phyloP scores from a whole-genome alignment of 2,113 vertebrate genomes.

The Neodontobutis hainanensis region DNA sequence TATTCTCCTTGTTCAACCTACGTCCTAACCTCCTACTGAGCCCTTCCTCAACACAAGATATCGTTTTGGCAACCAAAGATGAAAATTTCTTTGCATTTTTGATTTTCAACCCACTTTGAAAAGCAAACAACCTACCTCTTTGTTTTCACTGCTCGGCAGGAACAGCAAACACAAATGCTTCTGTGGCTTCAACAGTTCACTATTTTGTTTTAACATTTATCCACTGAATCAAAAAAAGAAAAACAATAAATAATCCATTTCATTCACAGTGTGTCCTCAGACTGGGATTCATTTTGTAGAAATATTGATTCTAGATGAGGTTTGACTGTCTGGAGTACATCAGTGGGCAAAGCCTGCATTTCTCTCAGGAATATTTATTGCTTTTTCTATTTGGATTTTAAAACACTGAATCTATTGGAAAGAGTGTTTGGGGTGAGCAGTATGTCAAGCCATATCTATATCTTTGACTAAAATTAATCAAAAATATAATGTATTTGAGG shows the following conservation, averaged over 20 bases:
- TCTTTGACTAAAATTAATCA: not conserved
- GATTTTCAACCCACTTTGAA: not conserved
- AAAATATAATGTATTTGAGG: not conserved
- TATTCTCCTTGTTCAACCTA: constrained; percentile 30
- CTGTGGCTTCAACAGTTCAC: constrained; percentile 1
- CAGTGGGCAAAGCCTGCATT: not conserved
- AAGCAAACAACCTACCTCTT: constrained; percentile 6
- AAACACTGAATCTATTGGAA: not conserved
- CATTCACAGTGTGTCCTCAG: not conserved
- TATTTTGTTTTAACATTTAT: constrained; percentile 8
- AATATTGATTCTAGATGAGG: not conserved
- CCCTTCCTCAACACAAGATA: constrained; percentile 12
- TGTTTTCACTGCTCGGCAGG: constrained; percentile 2
- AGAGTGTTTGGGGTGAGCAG: not conserved
- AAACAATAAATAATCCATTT: constrained; percentile 4
- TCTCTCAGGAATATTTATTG: not conserved
- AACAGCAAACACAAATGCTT: not conserved
- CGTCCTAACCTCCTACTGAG: constrained; percentile 20
- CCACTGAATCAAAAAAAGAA: constrained; percentile 1
- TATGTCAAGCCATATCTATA: not conserved
- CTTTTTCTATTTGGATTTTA: constrained; percentile 1
- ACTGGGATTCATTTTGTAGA: not conserved
- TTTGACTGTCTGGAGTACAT: not conserved
- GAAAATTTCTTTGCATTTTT: not conserved
- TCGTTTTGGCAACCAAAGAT: not conserved